Evolutionary conservation across 1,140 invertebrate genomes (phyloP).

Genomic region (Drosophila mojavensis): DNA sequence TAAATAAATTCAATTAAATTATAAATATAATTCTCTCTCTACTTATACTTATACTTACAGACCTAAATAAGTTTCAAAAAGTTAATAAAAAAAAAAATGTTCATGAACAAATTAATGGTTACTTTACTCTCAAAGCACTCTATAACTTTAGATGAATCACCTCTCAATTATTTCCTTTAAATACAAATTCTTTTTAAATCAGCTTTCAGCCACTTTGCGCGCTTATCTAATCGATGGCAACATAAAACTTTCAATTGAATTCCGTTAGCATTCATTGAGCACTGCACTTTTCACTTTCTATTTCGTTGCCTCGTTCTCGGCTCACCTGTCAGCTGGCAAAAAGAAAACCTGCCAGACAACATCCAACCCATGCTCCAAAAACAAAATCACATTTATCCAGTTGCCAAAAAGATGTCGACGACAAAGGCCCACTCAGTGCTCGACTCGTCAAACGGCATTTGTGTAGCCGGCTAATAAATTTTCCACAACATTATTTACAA

Average conservation of each 20-base stretch:
- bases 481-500: slow-evolving; percentile 81
- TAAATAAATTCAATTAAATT: too few species aligned
- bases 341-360: slow-evolving; percentile 20
- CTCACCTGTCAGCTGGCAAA: slow-evolving; percentile 8
- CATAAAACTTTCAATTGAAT: slow-evolving; percentile 11
- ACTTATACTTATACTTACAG: too few species aligned
- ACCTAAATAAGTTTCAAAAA: too few species aligned
- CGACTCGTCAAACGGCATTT: slow-evolving; percentile 21
- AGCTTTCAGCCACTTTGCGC: background rate
- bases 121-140: too few species aligned
- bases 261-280: background rate
- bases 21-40: too few species aligned
- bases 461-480: slow-evolving; percentile 67
- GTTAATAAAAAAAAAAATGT: too few species aligned
- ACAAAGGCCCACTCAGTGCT: slow-evolving; percentile 11
- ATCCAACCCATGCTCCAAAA: slow-evolving; percentile 14
- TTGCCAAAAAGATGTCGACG: slow-evolving; percentile 29
- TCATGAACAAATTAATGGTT: too few species aligned
- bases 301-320: background rate
- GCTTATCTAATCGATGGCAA: background rate
- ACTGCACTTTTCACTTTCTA: slow-evolving; percentile 9
- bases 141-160: too few species aligned
- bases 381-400: slow-evolving; percentile 74
- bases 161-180: too few species aligned
- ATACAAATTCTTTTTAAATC: background rate